A percentile compares a stretch with the other conserved stretches of the same genome.
Evolutionary conservation across 2,797 vertebrate genomes (phyloP).

Genomic region (Phrynocephalus forsythii): DNA sequence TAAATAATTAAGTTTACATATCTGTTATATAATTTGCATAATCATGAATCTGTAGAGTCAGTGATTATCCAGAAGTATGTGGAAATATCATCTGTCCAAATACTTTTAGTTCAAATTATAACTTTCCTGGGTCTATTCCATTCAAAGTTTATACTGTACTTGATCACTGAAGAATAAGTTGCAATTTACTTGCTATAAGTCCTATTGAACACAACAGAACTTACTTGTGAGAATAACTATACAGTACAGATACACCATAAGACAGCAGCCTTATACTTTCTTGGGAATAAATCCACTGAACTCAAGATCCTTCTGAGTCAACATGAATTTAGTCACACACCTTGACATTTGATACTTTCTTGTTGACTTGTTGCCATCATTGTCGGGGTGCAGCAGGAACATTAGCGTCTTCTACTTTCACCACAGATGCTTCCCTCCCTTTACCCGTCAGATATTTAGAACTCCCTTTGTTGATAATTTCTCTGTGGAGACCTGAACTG

Average conservation of each 20-base stretch:
- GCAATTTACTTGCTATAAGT: background rate
- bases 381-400: background rate
- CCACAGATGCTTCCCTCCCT: background rate
- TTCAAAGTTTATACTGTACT: background rate
- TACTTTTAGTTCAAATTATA: background rate
- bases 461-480: background rate
- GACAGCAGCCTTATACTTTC: background rate
- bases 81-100: background rate
- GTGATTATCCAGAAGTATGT: too few relatives aligned
- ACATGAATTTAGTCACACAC: background rate
- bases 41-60: too few relatives aligned
- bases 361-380: background rate
- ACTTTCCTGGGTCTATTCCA: background rate
- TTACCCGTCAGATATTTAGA: background rate
- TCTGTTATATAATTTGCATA: too few relatives aligned
- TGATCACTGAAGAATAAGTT: background rate
- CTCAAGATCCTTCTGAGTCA: background rate
- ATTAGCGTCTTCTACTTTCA: too few relatives aligned
- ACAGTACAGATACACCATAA: background rate
- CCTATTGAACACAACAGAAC: background rate
- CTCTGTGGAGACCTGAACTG: background rate
- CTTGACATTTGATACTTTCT: background rate
- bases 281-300: background rate
- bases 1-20: too few relatives aligned
- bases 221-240: background rate